phyloP scores from a whole-genome alignment of 2,888 invertebrate species.

The Xanthia icteritia region DNA sequence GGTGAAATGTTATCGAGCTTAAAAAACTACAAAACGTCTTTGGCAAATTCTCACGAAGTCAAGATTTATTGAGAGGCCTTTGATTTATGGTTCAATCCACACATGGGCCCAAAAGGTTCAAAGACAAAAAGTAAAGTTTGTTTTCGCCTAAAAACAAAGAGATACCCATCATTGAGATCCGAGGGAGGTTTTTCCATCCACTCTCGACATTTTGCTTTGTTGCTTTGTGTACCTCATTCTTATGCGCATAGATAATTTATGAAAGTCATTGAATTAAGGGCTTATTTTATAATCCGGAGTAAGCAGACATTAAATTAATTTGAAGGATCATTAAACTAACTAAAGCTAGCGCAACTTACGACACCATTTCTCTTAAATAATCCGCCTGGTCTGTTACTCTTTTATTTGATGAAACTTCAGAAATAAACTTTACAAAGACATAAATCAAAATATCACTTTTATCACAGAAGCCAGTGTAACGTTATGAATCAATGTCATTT shows the following conservation, averaged over 20 bases:
- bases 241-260: slow-evolving; percentile 78
- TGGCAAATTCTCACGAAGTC: slow-evolving; percentile 81
- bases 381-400: slow-evolving; percentile 12
- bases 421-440: slow-evolving; percentile 47
- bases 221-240: slow-evolving; percentile 75
- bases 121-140: slow-evolving; percentile 85
- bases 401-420: slow-evolving; percentile 50
- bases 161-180: slow-evolving; percentile 74
- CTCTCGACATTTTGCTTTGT: slow-evolving; percentile 72
- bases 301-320: slow-evolving; percentile 58
- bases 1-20: slow-evolving; percentile 66
- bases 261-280: slow-evolving; percentile 67
- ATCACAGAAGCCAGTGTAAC: slow-evolving; percentile 65
- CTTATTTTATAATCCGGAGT: slow-evolving; percentile 67
- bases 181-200: slow-evolving; percentile 71
- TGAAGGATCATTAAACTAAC: slow-evolving; percentile 41
- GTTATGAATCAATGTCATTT: slow-evolving; percentile 84
- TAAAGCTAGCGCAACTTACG: slow-evolving; percentile 22
- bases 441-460: slow-evolving; percentile 62
- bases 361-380: slow-evolving; percentile 11
- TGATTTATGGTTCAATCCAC: slow-evolving; percentile 87
- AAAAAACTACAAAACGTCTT: slow-evolving; percentile 79
- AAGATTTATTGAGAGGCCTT: slow-evolving; percentile 87
- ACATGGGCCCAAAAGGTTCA: slow-evolving; percentile 85
- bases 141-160: slow-evolving; percentile 82